These are phyloP conservation scores for Papilio glaucus DNA, from an alignment of 1,140 invertebrate species.

Conservation along the genomic window DNA sequence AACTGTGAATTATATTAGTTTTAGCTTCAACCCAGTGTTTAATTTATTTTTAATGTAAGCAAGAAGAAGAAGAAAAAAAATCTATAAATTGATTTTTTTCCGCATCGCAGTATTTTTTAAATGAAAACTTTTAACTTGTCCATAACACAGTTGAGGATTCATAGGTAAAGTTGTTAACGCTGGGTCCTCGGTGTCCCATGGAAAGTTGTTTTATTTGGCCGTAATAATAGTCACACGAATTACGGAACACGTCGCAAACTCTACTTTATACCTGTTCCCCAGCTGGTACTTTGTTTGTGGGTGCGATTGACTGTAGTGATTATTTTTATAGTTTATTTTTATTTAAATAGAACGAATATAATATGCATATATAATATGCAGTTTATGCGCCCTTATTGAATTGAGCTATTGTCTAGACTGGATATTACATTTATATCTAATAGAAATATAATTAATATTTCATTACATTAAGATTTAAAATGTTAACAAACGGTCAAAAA, in stretches of 20 bases:
- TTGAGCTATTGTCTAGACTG: no score
- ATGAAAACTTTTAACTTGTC: slow-evolving; percentile 4
- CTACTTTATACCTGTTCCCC: slow-evolving; percentile 34
- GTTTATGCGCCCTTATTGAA: no score
- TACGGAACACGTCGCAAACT: slow-evolving; percentile 43
- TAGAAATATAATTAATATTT: no score
- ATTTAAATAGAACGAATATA: no score
- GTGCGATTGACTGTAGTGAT: background rate
- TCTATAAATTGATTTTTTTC: background rate
- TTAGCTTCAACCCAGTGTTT: background rate
- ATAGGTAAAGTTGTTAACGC: slow-evolving; percentile 55
- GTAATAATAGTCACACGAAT: slow-evolving; percentile 49
- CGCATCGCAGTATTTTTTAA: background rate
- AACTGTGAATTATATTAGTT: no score
- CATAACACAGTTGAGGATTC: background rate
- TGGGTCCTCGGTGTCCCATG: slow-evolving; percentile 39
- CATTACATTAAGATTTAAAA: no score
- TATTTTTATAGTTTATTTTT: background rate
- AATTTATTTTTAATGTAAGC: background rate
- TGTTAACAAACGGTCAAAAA: no score
- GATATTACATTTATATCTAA: no score
- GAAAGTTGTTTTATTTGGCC: slow-evolving; percentile 60
- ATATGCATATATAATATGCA: no score
- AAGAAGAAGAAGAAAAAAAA: background rate
- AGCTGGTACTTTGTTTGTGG: background rate